Percentiles rank a stretch among this genome's conserved stretches.
Conservation (phyloP, 2,797 vertebrate genomes). For the Ispidina lecontei region DNA sequence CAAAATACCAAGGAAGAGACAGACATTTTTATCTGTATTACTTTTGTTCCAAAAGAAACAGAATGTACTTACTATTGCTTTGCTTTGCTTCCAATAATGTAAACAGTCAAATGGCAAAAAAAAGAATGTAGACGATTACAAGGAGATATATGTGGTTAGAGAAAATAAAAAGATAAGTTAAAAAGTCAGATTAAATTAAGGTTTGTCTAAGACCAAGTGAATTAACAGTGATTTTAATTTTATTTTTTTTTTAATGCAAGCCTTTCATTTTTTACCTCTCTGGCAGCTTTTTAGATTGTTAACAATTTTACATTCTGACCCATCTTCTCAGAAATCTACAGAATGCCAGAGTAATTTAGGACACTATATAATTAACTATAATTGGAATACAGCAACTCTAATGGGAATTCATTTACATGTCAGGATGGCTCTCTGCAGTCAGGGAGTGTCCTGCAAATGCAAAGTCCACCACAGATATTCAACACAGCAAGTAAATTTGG, state of each 20-base stretch:
- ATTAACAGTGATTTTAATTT: background rate
- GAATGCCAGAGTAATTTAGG: background rate
- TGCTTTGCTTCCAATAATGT: background rate
- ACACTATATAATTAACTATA: slow-evolving; percentile 27
- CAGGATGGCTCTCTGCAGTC: background rate
- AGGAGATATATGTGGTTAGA: background rate
- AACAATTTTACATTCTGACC: background rate
- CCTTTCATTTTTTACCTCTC: background rate
- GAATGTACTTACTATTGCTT: background rate
- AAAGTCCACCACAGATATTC: background rate
- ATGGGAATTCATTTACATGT: background rate
- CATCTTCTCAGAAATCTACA: background rate
- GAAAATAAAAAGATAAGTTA: background rate
- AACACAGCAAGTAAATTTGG: background rate
- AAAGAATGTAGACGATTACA: background rate
- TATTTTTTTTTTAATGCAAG: background rate
- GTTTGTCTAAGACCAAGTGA: background rate
- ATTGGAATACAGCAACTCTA: background rate
- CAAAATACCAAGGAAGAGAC: background rate
- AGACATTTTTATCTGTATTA: background rate
- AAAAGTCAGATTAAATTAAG: background rate
- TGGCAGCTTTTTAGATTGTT: background rate
- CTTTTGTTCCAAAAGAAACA: slow-evolving; percentile 3
- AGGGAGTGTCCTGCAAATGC: background rate
- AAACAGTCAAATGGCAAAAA: background rate